phyloP scores from a whole-genome alignment of 64 coral and sea anemone species.

The Anthopleura sola region DNA sequence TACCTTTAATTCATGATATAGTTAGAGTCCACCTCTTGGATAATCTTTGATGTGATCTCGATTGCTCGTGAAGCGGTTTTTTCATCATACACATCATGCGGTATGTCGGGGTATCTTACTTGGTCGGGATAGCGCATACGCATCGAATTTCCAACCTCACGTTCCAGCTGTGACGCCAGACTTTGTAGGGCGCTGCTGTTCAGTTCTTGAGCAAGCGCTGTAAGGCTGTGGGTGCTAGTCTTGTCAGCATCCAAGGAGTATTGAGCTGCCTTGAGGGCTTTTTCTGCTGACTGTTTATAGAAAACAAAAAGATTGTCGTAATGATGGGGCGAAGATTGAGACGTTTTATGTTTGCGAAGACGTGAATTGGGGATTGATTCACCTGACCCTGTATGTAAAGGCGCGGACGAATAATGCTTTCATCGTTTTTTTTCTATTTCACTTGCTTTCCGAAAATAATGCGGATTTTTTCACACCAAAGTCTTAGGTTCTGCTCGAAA shows the following conservation, averaged over 20 bases:
- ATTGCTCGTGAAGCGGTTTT: slow-evolving; percentile 28
- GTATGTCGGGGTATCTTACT: slow-evolving; percentile 48
- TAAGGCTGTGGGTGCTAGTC: slow-evolving; percentile 47
- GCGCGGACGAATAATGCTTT: no score
- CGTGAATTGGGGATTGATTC: no score
- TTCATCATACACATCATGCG: slow-evolving; percentile 52
- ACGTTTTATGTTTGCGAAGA: no score
- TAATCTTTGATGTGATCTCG: slow-evolving; percentile 26
- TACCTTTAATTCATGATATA: slow-evolving; percentile 5
- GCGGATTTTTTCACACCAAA: no score
- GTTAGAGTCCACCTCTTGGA: slow-evolving; percentile 16
- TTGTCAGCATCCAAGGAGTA: slow-evolving; percentile 58
- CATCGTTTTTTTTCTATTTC: no score
- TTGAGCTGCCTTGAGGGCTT: slow-evolving; percentile 73
- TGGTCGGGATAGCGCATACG: slow-evolving; percentile 76
- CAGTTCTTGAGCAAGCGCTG: slow-evolving; percentile 33
- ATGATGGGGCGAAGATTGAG: no score
- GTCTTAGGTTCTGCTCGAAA: no score
- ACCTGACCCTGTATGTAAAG: no score
- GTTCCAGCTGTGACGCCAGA: slow-evolving; percentile 24
- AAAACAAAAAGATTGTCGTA: no score
- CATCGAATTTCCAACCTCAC: slow-evolving; percentile 37
- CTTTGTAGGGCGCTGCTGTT: slow-evolving; percentile 17
- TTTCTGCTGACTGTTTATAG: slow-evolving; percentile 65
- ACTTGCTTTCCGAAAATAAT: no score